Evolutionary conservation across 1,140 invertebrate species (phyloP).

Genomic region (Plectus sambesii): DNA sequence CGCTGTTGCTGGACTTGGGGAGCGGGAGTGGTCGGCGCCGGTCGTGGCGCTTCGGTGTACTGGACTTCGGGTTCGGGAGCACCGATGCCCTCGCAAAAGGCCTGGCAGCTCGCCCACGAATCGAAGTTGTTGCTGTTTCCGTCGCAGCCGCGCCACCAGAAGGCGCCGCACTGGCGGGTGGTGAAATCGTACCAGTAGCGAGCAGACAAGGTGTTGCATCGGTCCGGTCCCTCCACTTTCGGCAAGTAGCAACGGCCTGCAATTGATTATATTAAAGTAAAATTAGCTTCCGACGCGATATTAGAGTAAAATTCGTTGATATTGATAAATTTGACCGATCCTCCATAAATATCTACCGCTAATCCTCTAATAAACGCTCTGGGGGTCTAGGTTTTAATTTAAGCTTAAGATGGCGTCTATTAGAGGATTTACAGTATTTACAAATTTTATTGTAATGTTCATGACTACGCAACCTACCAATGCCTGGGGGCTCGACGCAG

Average conservation of each 20-base stretch:
- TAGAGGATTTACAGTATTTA: no score
- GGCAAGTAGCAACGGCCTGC: conserved; percentile 40
- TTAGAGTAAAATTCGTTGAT: no score
- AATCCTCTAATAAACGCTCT: no score
- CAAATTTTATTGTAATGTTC: neutral
- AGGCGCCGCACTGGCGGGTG: conserved; percentile 59
- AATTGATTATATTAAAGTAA: neutral
- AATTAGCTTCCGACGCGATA: no score
- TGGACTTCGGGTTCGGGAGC: conserved; percentile 19
- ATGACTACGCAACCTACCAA: no score
- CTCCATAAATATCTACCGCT: no score
- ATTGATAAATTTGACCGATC: no score
- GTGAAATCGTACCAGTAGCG: conserved; percentile 66
- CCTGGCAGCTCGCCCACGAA: conserved; percentile 67
- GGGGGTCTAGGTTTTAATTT: no score
- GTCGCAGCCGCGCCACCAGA: conserved; percentile 69
- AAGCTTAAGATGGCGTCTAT: no score
- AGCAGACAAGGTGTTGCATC: conserved; percentile 33
- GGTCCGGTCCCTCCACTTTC: conserved; percentile 42
- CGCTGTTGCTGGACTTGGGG: conserved; percentile 11
- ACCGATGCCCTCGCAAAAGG: conserved; percentile 55
- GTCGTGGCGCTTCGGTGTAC: conserved; percentile 10
- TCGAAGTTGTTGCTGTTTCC: conserved; percentile 72
- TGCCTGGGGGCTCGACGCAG: conserved; percentile 71
- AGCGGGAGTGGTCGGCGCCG: neutral